These are phyloP conservation scores for Himalopsyche phryganea DNA, from an alignment of 1,140 invertebrate species.

Conservation along the genomic window DNA sequence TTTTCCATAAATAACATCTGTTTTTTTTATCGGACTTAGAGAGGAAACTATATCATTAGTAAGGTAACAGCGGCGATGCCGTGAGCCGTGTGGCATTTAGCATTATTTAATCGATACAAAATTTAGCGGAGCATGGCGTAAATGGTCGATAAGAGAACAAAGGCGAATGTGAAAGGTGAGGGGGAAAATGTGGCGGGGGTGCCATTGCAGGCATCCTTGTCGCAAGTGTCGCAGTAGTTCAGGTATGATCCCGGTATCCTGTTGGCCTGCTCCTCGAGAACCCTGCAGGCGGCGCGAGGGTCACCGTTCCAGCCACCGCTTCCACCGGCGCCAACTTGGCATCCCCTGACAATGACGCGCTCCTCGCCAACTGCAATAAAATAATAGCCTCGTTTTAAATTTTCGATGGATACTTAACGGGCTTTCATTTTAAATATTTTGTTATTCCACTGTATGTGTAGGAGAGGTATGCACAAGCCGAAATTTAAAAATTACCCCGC, in stretches of 20 bases:
- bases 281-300: constrained; percentile 12
- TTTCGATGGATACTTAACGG: too few species aligned
- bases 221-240: constrained; percentile 26
- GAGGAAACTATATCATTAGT: too few species aligned
- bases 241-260: constrained; percentile 9
- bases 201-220: constrained; percentile 22
- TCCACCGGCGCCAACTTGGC: constrained; percentile 1
- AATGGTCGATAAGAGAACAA: not conserved
- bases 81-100: not conserved
- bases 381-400: not conserved
- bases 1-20: too few species aligned
- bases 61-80: not conserved
- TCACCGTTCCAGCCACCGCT: constrained; percentile 5
- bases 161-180: not conserved
- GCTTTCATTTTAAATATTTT: too few species aligned
- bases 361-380: constrained; percentile 26
- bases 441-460: too few species aligned
- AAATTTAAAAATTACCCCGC: too few species aligned
- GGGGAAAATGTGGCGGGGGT: not conserved
- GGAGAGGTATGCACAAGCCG: too few species aligned
- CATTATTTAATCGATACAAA: too few species aligned
- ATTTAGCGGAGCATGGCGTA: not conserved
- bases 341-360: constrained; percentile 27
- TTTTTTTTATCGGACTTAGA: too few species aligned
- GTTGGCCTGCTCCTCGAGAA: constrained; percentile 17